Conservation (phyloP, 2,888 invertebrate species). For the Cerastis rubricosa region DNA sequence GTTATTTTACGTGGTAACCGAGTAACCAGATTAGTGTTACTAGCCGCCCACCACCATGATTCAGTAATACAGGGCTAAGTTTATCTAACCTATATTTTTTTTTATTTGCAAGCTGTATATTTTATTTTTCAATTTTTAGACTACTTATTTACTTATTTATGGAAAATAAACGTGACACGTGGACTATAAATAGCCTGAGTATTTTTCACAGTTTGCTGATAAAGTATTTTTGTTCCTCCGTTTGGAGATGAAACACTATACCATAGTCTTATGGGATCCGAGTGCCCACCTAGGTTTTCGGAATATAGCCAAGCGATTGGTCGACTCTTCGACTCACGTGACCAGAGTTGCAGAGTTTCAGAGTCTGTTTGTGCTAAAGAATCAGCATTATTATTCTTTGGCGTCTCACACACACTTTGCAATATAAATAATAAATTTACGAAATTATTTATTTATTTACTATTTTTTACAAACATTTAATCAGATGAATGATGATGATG, state of each 20-base stretch:
- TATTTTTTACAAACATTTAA: no score
- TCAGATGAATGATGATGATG: no score
- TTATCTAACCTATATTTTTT: background rate
- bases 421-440: background rate
- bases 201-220: no score
- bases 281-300: background rate
- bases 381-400: background rate
- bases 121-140: no score
- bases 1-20: background rate
- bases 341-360: no score
- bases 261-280: no score
- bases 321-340: background rate
- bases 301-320: background rate
- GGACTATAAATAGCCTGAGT: background rate
- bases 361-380: no score
- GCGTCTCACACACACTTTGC: background rate
- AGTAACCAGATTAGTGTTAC: background rate
- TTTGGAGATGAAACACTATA: background rate
- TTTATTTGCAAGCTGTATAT: background rate
- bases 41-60: background rate
- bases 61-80: background rate
- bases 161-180: background rate
- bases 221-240: background rate
- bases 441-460: background rate
- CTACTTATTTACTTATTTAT: background rate